A percentile compares a stretch with the other conserved stretches of the same genome.
Conservation (phyloP, 2,113 vertebrate genomes). For the Eira barbara region DNA sequence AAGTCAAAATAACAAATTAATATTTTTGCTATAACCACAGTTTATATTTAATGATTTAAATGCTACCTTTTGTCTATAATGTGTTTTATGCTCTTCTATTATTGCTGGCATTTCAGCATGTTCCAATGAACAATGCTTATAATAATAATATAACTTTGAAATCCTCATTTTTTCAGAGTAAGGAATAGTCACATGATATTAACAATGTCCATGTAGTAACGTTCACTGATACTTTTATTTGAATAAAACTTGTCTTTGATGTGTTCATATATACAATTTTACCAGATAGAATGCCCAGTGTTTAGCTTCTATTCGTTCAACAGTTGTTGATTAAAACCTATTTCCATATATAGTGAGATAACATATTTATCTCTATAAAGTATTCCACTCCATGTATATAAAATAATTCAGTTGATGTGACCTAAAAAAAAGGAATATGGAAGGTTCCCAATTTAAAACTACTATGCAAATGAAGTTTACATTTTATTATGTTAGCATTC, state of each 20-base stretch:
- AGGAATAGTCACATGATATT: neutral
- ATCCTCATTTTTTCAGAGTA: neutral
- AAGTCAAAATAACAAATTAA: neutral
- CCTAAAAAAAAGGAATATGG: neutral
- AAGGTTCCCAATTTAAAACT: neutral
- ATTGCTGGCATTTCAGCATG: neutral
- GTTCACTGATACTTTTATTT: neutral
- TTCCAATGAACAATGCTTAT: neutral
- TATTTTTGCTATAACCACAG: neutral
- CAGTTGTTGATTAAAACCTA: neutral
- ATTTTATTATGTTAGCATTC: neutral
- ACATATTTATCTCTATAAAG: neutral
- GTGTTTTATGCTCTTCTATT: neutral
- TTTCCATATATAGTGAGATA: neutral
- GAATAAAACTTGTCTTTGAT: neutral
- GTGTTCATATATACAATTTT: neutral
- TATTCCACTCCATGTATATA: neutral
- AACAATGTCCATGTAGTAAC: neutral
- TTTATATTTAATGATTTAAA: neutral
- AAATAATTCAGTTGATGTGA: neutral
- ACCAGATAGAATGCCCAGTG: neutral
- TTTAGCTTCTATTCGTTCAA: neutral
- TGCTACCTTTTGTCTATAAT: neutral
- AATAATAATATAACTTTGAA: neutral
- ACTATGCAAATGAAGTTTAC: neutral